phyloP scores from a whole-genome alignment of 1,140 invertebrate species.

The Oryctes rhinoceros region DNA sequence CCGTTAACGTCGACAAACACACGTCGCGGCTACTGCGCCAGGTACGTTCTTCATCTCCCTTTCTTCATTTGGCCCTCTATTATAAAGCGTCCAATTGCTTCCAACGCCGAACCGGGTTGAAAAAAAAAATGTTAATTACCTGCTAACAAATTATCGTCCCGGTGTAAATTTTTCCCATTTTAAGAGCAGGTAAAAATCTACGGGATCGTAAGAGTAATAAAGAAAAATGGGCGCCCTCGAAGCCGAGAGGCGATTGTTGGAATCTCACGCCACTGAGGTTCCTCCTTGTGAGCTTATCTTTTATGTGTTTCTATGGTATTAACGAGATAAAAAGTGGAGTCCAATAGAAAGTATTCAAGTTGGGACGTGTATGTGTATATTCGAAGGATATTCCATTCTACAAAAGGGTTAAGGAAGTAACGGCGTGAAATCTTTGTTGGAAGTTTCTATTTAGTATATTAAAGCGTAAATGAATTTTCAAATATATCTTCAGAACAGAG shows the following conservation, averaged over 20 bases:
- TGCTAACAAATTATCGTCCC: constrained; percentile 29
- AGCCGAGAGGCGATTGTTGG: not conserved
- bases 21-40: not conserved
- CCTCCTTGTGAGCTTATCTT: not conserved
- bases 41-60: not conserved
- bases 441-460: no score
- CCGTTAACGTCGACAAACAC: constrained; percentile 20
- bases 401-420: no score
- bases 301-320: no score
- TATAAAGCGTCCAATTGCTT: not conserved
- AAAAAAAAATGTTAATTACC: constrained; percentile 27
- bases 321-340: no score
- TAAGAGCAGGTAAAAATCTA: constrained; percentile 32
- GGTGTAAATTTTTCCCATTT: constrained; percentile 36
- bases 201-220: not conserved
- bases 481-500: no score
- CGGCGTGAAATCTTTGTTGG: no score
- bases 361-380: no score
- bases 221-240: not conserved
- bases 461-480: no score
- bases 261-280: constrained; percentile 13
- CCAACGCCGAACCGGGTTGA: not conserved
- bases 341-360: no score
- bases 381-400: no score
- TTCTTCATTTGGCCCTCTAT: not conserved